A percentile compares a stretch with the other conserved stretches of the same genome.
Evolutionary conservation across 1,140 invertebrate genomes (phyloP).

Genomic region (Batillaria attramentaria): DNA sequence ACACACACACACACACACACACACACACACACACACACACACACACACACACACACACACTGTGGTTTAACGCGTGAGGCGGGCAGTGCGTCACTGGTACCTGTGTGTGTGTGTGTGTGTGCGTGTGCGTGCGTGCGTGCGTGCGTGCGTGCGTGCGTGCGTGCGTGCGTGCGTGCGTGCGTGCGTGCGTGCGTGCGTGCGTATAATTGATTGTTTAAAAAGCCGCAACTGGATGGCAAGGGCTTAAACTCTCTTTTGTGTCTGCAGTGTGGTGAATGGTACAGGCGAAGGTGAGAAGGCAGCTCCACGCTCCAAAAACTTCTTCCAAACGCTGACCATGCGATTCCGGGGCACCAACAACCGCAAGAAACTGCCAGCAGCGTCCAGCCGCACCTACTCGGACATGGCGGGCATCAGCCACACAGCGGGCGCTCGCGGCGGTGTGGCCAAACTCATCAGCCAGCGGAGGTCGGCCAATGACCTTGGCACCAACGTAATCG

Average conservation of each 20-base stretch:
- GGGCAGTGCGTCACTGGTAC: not conserved
- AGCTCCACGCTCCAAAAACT: conserved; percentile 35
- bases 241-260: no score
- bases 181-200: conserved; percentile 17
- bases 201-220: no score
- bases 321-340: conserved; percentile 60
- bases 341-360: conserved; percentile 45
- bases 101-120: not conserved
- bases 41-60: no score
- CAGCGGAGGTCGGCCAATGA: conserved; percentile 19
- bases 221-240: no score
- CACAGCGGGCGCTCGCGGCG: conserved; percentile 1
- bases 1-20: no score
- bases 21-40: no score
- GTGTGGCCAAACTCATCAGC: conserved; percentile 58
- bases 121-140: conserved; percentile 15
- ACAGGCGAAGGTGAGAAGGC: not conserved
- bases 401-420: conserved; percentile 42
- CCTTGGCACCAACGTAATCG: not conserved
- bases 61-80: no score
- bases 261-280: no score
- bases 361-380: not conserved
- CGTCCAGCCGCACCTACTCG: conserved; percentile 43
- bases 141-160: conserved; percentile 19
- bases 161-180: conserved; percentile 29